Base-by-base conservation (phyloP, 2,797 vertebrate genomes). In the Semaprochilodus insignis region DNA sequence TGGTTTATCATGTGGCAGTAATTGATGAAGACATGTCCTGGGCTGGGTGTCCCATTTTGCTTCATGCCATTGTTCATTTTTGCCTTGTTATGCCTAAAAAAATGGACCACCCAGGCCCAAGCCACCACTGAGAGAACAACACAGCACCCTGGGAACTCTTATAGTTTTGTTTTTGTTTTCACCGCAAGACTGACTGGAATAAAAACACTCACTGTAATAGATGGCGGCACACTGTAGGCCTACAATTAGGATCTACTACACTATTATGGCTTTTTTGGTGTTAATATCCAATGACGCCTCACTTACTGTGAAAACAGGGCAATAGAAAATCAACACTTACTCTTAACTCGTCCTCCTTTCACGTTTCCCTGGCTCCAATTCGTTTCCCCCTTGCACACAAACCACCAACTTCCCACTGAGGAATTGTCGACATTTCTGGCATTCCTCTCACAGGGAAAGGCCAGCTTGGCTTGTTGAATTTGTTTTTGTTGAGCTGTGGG, bases 391-490 rank as follows among this genome's bases (percentile, higher is more conserved):
- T 83, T 84, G 78, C 80, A 70, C 83, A 79, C 67, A 87, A 88
- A 88, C 86, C 85, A 82, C 87, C 63, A 72, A 81, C 81, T 79
- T 87, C 85, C 88, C 86, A 82, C 80, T 84, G 85, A 86, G 87
- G 82, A 88, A 89, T 88, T 81, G 80, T 80, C 65, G 44, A 79
- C 85, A 89, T 90, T 88, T 86, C 83, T 88, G 59, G 71, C 86
- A 90, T 90, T 88, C 88, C 77, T 85, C 74, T 83, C 40, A 65
- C 63, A 54, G 73, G 72, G 84, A 82, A 88, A 83, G 77, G 80
- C 0, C 34, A 67, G 74, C 83, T 31, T 83, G 73, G 72, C 77
- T 82, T 82, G 76, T 81, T 76, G 65, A 82, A 85, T 81, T 83
- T 83, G 84, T 83, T 87, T 88, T 87, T 80, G 81, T 84, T 82